phyloP scores from a whole-genome alignment of 1,140 invertebrate genomes.

The Aradophagus sp. region DNA sequence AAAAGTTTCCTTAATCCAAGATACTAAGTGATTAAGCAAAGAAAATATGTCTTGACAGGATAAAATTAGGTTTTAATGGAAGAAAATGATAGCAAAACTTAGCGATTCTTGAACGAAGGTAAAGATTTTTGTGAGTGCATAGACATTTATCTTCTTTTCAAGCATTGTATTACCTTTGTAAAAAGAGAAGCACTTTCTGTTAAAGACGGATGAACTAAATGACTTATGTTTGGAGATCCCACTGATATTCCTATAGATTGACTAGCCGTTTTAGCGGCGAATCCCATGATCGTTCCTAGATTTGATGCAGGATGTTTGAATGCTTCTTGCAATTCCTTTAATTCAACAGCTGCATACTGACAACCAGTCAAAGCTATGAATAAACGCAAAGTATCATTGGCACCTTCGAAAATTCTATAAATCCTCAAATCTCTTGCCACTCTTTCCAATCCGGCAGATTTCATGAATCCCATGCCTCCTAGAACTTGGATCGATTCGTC shows the following conservation, averaged over 20 bases:
- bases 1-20: no score
- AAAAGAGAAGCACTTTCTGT: constrained; percentile 79
- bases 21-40: no score
- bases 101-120: no score
- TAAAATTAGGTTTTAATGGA: no score
- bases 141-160: no score
- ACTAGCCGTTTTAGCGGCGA: constrained; percentile 87
- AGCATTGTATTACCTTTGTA: constrained; percentile 79
- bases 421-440: constrained; percentile 96
- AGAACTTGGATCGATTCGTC: constrained; percentile 98
- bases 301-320: constrained; percentile 91
- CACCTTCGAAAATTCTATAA: constrained; percentile 99
- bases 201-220: constrained; percentile 81
- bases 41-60: no score
- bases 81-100: no score
- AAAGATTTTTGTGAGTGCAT: no score
- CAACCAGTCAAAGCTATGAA: constrained; percentile 97
- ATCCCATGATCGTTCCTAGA: constrained; percentile 89
- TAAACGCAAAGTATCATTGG: constrained; percentile 96
- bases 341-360: constrained; percentile 89
- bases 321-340: constrained; percentile 89
- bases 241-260: constrained; percentile 82
- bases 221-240: constrained; percentile 75
- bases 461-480: constrained; percentile 98
- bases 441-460: constrained; percentile 90